phyloP scores from a whole-genome alignment of 2,113 vertebrate genomes.

The Eleginops maclovinus region DNA sequence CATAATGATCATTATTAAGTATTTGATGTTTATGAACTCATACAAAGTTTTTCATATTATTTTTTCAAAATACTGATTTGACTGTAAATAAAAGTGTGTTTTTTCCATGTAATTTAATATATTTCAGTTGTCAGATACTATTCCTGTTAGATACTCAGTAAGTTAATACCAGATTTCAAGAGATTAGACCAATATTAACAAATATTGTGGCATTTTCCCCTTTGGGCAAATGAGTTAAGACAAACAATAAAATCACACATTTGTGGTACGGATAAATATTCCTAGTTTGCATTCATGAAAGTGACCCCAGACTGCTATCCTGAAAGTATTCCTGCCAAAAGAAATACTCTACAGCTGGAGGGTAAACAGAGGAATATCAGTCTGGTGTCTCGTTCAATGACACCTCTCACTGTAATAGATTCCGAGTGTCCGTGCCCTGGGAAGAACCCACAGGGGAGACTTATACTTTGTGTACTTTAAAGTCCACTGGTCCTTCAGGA shows the following conservation, averaged over 20 bases:
- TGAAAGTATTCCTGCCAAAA: background rate
- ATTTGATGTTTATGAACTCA: too few species aligned
- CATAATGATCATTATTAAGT: too few species aligned
- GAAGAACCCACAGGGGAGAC: background rate
- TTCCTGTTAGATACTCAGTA: too few species aligned
- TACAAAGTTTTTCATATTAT: too few species aligned
- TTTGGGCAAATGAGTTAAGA: too few species aligned
- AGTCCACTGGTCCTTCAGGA: background rate
- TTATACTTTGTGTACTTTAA: background rate
- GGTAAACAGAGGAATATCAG: background rate
- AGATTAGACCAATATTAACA: too few species aligned
- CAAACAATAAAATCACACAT: background rate
- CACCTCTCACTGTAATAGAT: constrained; percentile 14
- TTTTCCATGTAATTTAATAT: too few species aligned
- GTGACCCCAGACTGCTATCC: background rate
- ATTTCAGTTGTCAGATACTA: too few species aligned
- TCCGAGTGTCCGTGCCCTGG: background rate
- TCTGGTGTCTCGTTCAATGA: background rate
- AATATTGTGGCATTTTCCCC: too few species aligned
- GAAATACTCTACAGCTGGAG: background rate
- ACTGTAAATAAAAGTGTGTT: too few species aligned
- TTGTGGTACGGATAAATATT: background rate
- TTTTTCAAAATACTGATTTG: too few species aligned
- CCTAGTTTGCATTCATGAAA: background rate
- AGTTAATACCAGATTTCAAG: too few species aligned